Conservation (phyloP, 2,113 vertebrate species). For the Pluvianellus socialis region DNA sequence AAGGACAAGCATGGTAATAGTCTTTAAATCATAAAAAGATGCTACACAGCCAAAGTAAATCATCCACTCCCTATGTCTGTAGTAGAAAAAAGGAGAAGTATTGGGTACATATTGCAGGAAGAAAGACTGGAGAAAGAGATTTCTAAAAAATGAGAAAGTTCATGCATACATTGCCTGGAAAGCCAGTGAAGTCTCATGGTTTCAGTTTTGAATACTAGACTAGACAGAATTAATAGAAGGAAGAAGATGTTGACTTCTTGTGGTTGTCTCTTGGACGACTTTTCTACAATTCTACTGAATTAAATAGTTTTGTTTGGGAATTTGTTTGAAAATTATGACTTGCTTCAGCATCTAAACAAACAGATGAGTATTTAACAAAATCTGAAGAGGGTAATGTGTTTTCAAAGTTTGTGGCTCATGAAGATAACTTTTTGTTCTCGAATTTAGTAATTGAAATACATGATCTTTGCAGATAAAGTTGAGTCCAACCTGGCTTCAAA, state of each 20-base stretch:
- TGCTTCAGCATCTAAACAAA: neutral
- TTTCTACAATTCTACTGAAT: neutral
- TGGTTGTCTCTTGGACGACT: neutral
- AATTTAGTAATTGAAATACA: neutral
- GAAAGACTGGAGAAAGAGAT: neutral
- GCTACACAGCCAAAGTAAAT: neutral
- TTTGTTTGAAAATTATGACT: neutral
- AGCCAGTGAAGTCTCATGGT: neutral
- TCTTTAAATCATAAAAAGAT: neutral
- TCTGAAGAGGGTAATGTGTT: neutral
- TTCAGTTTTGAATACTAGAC: neutral
- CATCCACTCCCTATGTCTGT: rapidly evolving
- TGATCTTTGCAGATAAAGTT: neutral
- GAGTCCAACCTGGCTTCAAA: neutral
- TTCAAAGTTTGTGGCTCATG: neutral
- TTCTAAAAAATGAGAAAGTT: neutral
- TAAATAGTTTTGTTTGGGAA: neutral
- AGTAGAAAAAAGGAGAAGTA: neutral
- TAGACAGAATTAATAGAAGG: neutral
- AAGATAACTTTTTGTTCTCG: neutral
- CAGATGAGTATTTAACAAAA: neutral
- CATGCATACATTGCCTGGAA: neutral
- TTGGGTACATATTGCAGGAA: neutral
- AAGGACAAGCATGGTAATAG: neutral
- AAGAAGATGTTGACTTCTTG: neutral